Evolutionary conservation across 2,797 vertebrate species (phyloP).

Genomic region (Remorina albescens): DNA sequence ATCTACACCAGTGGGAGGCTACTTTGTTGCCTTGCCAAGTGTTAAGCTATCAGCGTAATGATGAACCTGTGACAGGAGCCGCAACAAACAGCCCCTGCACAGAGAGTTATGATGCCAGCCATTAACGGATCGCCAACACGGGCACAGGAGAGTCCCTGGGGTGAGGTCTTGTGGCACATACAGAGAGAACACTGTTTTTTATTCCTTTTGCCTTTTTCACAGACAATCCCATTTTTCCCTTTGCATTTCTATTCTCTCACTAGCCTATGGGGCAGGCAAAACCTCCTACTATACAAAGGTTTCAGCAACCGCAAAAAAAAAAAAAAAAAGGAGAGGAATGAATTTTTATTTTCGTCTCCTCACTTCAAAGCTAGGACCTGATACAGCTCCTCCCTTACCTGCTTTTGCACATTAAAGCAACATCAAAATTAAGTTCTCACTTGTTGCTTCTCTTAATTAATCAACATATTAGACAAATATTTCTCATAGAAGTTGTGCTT

Average conservation of each 20-base stretch:
- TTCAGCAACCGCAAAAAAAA: not conserved
- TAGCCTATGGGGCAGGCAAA: conserved; percentile 15
- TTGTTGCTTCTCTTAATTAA: conserved; percentile 1
- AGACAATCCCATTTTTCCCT: conserved; percentile 38
- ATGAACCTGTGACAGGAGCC: conserved; percentile 81
- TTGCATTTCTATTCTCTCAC: conserved; percentile 36
- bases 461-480: conserved; percentile 14
- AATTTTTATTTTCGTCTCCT: conserved; percentile 18
- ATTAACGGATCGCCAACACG: conserved; percentile 75
- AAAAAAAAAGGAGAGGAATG: conserved; percentile 1
- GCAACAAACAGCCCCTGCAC: conserved; percentile 63
- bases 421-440: not conserved
- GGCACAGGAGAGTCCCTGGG: conserved; percentile 66
- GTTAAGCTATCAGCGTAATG: conserved; percentile 84
- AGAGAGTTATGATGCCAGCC: conserved; percentile 78
- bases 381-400: conserved; percentile 14
- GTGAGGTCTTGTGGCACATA: conserved; percentile 65
- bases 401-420: conserved; percentile 2
- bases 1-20: conserved; percentile 71
- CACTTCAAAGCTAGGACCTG: conserved; percentile 18
- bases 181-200: conserved; percentile 53
- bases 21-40: conserved; percentile 77
- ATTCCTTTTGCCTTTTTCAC: conserved; percentile 37
- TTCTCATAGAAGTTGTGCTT: conserved; percentile 27
- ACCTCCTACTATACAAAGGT: conserved; percentile 6